A percentile compares a stretch with the other conserved stretches of the same genome.
Conservation (phyloP, 2,113 vertebrate genomes). For the Lichenostomus cassidix region DNA sequence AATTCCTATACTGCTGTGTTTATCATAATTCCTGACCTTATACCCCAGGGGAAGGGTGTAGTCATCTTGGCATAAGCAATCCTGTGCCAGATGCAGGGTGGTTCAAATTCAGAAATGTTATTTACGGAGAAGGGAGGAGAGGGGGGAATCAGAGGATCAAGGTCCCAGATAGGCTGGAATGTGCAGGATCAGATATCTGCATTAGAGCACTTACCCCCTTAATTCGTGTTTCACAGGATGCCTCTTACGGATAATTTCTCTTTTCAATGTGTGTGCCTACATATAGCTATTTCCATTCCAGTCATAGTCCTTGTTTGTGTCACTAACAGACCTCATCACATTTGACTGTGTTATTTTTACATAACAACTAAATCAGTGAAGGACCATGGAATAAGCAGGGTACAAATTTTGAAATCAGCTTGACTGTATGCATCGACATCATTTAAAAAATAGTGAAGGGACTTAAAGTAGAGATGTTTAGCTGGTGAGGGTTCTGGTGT, state of each 20-base stretch:
- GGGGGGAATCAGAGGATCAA: neutral
- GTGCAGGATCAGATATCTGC: neutral
- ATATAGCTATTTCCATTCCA: neutral
- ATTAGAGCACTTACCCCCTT: neutral
- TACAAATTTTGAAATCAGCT: neutral
- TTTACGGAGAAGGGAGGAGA: neutral
- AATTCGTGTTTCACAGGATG: neutral
- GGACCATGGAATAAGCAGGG: neutral
- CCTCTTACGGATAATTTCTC: neutral
- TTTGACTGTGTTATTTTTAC: conserved; percentile 3
- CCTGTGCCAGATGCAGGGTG: neutral
- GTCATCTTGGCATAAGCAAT: conserved; percentile 33
- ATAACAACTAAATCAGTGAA: neutral
- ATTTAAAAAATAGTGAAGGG: neutral
- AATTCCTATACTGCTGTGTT: conserved; percentile 49
- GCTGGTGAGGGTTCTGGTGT: neutral
- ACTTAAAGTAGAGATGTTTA: neutral
- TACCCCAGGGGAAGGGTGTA: conserved; percentile 4
- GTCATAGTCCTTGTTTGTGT: neutral
- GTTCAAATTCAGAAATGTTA: conserved; percentile 12
- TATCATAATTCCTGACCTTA: conserved; percentile 36
- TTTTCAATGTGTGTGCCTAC: neutral
- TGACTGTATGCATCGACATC: neutral
- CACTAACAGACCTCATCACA: neutral
- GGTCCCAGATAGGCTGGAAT: neutral